A percentile compares a stretch with the other conserved stretches of the same genome.
Conservation (phyloP, 2,888 invertebrate species). For the Apodemia mormo region DNA sequence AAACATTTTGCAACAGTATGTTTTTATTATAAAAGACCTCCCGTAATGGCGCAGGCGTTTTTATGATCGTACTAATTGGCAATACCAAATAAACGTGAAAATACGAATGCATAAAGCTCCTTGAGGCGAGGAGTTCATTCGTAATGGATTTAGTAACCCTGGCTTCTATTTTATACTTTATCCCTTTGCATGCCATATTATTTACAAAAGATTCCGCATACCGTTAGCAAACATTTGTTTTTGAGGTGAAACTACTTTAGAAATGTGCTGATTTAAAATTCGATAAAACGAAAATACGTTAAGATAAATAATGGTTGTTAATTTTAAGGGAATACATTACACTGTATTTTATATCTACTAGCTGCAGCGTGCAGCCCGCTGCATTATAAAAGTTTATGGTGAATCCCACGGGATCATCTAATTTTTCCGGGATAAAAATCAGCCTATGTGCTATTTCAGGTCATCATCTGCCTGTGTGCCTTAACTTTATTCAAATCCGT, state of each 20-base stretch:
- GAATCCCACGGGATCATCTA: too few species aligned
- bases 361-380: too few species aligned
- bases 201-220: background rate
- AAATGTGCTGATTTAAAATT: too few species aligned
- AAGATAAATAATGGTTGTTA: too few species aligned
- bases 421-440: too few species aligned
- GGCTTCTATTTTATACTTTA: slow-evolving; percentile 15
- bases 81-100: slow-evolving; percentile 65
- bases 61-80: slow-evolving; percentile 71
- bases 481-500: too few species aligned
- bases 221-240: background rate
- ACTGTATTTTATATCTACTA: too few species aligned
- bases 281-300: too few species aligned
- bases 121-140: slow-evolving; percentile 35
- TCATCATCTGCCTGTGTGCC: too few species aligned
- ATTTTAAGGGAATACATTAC: too few species aligned
- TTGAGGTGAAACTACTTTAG: background rate
- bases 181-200: slow-evolving; percentile 1
- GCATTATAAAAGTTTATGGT: too few species aligned
- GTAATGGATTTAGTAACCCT: slow-evolving; percentile 43
- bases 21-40: slow-evolving; percentile 48
- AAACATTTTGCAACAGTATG: slow-evolving; percentile 36
- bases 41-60: slow-evolving; percentile 56
- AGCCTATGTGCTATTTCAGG: too few species aligned
- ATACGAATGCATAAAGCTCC: slow-evolving; percentile 56